Base-by-base conservation (phyloP, 2,113 vertebrate genomes). In the Syrmaticus mikado region DNA sequence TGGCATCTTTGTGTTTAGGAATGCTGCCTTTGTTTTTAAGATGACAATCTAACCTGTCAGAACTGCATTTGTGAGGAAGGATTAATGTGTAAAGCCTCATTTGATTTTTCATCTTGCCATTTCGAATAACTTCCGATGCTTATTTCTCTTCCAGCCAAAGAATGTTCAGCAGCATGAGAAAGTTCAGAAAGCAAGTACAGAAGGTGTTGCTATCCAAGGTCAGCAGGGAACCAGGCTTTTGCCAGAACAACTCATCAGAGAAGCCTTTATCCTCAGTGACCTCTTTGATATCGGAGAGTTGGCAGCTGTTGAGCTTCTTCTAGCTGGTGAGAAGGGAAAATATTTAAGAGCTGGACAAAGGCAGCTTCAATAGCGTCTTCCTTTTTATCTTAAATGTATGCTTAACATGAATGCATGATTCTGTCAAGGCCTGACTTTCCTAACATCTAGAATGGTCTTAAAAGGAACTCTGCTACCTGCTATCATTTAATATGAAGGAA, bases 191-290 rank as follows among this genome's bases (percentile, higher is more conserved):
- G 99, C 99, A 89, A 99, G 98, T 97, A 98, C 98, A 28, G 99
- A 99, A 87, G 99, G 99, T 58, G 99, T 99, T 55, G 98, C 99
- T 93, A 98, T 99, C 92, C 99, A 99, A 92, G 99, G 99, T 85
- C 99, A 99, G 80, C 99, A 99, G 93, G 99, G 99, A 28, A 98
- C 99, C 13, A 97, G 98, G 11, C 98, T 99, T 40, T 98, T 99
- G 79, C 99, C 99, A 21, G 99, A 99, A 83, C 98, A 99, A 87
- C 98, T 99, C 85, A 98, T 99, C 88, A 97, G 97, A 87, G 99
- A 99, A 96, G 98, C 99, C 48, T 99, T 99, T 96, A 99, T 99
- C 97, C 98, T 99, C 82, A 99, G 99, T 86, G 99, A 99, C 96
- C 98, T 99, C 72, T 99, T 99, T 95, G 98, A 99, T 92, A 98